Base-by-base conservation (phyloP, 2,113 vertebrate species). In the Odontesthes bonariensis region DNA sequence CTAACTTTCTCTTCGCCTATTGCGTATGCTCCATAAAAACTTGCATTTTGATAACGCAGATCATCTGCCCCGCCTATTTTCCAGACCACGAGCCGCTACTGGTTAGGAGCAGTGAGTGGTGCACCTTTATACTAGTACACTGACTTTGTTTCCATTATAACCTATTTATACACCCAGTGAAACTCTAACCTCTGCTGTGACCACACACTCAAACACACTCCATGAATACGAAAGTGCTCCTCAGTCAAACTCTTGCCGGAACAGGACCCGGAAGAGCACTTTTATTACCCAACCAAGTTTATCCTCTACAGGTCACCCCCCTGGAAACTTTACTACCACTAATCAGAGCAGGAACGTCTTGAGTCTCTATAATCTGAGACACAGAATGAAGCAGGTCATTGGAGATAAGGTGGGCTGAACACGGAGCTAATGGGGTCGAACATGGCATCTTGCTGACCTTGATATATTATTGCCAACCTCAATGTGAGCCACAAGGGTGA, bases 161-260 rank as follows among this genome's bases (percentile, higher is more conserved):
- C 67, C 63, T 88, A 82, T 89, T 88, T 84, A 73, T 83, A 79
- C 75, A 73, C 73, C 35, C 46, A 32, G 68, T 64, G 86, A 85
- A 85, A 86, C 75, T 73, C 70, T 61, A 86, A 64, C 77, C 77
- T 69, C 11, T 13, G 64, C 77, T 58, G 27, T 76, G 65, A 76
- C 81, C 82, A 54, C 73, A 75, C 69, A 59, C 54, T 59, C 59
- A 33, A 68, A 74, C 60, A 75, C 82, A 61, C 79, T 69, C 88
- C 85, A 90, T 87, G 86, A 89, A 81, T 83, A 89, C 81, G 11
- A 53, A 60, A 84, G 76, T 49, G 71, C 73, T 85, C 80, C 67
- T 75, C 44, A 8, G 71, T 40, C 69, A 58, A 78, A 77, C 67
- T 54, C 69, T 51, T 65, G 54, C 70, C 33, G 60, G 61, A 83